Percentiles rank a stretch among this genome's conserved stretches.
phyloP scores from a whole-genome alignment of 2,113 vertebrate species.

The Heterochromis multidens region DNA sequence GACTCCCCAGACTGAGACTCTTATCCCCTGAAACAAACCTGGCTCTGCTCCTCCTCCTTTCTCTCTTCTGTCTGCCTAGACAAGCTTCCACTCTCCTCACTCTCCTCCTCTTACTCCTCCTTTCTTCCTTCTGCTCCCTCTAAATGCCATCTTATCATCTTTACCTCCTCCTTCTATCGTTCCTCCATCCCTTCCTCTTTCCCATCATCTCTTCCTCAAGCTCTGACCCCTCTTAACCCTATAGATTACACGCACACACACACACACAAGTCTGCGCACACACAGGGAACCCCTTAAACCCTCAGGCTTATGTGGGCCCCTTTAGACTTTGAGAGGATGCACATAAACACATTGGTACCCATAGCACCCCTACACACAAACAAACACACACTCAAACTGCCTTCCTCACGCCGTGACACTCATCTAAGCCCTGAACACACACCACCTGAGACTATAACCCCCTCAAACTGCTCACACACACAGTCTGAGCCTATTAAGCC shows the following conservation, averaged over 20 bases:
- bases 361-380: neutral
- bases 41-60: constrained; percentile 42
- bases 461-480: constrained; percentile 30
- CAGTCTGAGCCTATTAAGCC: constrained; percentile 64
- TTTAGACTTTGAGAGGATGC: constrained; percentile 45
- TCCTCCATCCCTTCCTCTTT: constrained; percentile 22
- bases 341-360: constrained; percentile 3
- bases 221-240: constrained; percentile 65
- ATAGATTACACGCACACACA: constrained; percentile 48
- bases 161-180: constrained; percentile 17
- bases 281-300: constrained; percentile 57
- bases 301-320: constrained; percentile 62
- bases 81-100: neutral
- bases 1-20: constrained; percentile 70
- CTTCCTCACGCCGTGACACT: constrained; percentile 48
- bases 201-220: constrained; percentile 44
- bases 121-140: constrained; percentile 2
- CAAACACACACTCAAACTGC: constrained; percentile 33
- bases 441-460: constrained; percentile 47
- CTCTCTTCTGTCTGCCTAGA: constrained; percentile 36
- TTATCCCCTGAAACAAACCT: constrained; percentile 69
- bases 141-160: constrained; percentile 46
- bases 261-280: neutral
- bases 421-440: constrained; percentile 45
- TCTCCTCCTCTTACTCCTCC: neutral